Conservation (phyloP, 2,888 invertebrate species). For the Nomada flava region DNA sequence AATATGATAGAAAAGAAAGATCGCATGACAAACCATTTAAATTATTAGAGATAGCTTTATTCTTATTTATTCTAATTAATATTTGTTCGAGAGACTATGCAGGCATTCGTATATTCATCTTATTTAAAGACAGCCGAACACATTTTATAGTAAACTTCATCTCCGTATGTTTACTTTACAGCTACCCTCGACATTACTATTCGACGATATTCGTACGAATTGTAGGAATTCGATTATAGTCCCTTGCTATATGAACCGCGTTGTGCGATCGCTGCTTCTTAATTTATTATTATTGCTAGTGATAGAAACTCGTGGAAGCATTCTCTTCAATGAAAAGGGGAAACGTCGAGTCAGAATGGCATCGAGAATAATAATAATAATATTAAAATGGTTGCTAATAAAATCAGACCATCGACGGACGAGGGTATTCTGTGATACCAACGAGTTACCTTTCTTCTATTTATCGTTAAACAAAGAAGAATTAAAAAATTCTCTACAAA, state of each 20-base stretch:
- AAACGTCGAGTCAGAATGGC: slow-evolving; percentile 25
- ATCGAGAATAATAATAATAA: neutral
- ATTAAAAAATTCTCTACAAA: too few species aligned
- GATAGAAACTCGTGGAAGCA: slow-evolving; percentile 48
- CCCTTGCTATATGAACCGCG: slow-evolving; percentile 14
- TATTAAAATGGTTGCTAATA: neutral
- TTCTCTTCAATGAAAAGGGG: slow-evolving; percentile 14
- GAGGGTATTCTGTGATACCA: too few species aligned
- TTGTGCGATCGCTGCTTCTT: slow-evolving; percentile 32
- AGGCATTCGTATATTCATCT: neutral
- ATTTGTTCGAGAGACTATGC: neutral
- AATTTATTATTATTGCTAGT: slow-evolving; percentile 41
- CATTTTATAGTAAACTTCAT: neutral
- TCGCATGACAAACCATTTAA: too few species aligned
- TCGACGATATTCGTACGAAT: slow-evolving; percentile 5
- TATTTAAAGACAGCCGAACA: slow-evolving; percentile 20
- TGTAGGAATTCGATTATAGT: slow-evolving; percentile 32
- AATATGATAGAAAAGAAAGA: neutral
- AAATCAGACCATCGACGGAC: neutral
- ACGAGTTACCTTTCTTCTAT: neutral
- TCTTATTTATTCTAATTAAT: neutral
- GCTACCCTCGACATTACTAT: slow-evolving; percentile 11
- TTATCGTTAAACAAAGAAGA: neutral
- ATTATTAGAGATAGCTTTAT: too few species aligned
- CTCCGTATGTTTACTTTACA: slow-evolving; percentile 7